Percentiles rank a stretch among this genome's conserved stretches.
phyloP scores from a whole-genome alignment of 2,888 invertebrate genomes.

The Mellilla xanthometata region DNA sequence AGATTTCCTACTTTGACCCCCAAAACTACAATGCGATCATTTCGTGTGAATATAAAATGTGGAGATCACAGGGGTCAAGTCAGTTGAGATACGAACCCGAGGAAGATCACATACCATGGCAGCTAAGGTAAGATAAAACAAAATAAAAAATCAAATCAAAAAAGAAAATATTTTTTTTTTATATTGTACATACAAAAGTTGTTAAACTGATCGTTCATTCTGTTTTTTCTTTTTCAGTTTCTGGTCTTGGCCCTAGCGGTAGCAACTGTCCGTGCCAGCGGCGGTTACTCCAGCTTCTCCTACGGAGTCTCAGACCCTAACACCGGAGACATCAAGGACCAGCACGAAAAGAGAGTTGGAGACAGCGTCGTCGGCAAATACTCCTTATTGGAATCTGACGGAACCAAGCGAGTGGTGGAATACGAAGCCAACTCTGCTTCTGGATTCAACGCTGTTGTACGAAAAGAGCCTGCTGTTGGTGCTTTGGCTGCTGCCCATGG shows the following conservation, averaged over 20 bases:
- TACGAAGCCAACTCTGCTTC: constrained; percentile 64
- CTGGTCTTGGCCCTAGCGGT: constrained; percentile 51
- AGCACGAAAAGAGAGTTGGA: constrained; percentile 83
- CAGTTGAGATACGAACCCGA: constrained; percentile 51
- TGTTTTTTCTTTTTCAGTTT: constrained; percentile 51
- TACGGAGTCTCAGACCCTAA: constrained; percentile 63
- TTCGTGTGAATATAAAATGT: constrained; percentile 59
- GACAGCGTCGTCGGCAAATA: constrained; percentile 81
- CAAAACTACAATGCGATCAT: constrained; percentile 49
- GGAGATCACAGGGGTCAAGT: constrained; percentile 42
- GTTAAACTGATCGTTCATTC: no score
- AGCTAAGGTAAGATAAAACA: constrained; percentile 49
- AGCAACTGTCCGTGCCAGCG: constrained; percentile 46
- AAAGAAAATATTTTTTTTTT: not conserved
- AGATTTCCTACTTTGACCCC: constrained; percentile 59
- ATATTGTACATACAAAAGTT: no score
- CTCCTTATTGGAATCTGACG: constrained; percentile 80
- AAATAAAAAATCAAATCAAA: not conserved
- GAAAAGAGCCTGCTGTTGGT: constrained; percentile 50
- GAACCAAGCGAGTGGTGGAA: constrained; percentile 82
- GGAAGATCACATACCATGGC: constrained; percentile 48
- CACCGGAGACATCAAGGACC: constrained; percentile 65
- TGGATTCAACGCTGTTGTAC: constrained; percentile 61
- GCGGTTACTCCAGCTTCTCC: constrained; percentile 58
- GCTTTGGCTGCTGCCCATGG: constrained; percentile 27